Conservation (phyloP, 1,140 invertebrate species). For the Meloidogyne hapla region DNA sequence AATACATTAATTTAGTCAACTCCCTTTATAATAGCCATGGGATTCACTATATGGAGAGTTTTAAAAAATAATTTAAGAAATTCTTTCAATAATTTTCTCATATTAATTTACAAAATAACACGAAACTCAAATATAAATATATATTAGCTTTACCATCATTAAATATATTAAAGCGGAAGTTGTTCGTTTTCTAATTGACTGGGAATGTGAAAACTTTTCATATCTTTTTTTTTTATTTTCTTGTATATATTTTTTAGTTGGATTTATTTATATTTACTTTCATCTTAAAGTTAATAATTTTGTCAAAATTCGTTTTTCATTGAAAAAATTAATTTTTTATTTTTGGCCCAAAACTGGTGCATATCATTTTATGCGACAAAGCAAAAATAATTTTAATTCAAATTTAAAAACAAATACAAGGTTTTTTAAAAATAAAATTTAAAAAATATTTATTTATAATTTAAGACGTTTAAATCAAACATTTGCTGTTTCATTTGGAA, state of each 20-base stretch:
- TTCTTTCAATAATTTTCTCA: no score
- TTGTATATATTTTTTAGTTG: neutral
- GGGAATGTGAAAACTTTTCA: constrained; percentile 1
- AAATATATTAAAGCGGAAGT: neutral
- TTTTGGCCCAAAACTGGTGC: neutral
- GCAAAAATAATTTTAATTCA: neutral
- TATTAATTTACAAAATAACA: no score
- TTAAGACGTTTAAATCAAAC: neutral
- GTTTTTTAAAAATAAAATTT: neutral
- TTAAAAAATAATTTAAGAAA: no score
- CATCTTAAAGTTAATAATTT: neutral
- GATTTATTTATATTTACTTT: neutral
- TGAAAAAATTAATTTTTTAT: neutral
- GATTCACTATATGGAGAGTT: no score
- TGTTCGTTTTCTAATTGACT: neutral
- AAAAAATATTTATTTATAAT: neutral
- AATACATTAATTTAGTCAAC: no score
- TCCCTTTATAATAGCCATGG: no score
- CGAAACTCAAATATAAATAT: no score
- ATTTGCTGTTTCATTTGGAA: neutral
- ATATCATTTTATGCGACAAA: neutral
- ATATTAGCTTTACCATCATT: no score
- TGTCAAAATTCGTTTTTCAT: neutral
- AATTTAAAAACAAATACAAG: neutral
- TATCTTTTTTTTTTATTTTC: no score